phyloP scores from a whole-genome alignment of 2,888 invertebrate genomes.

The Melanostoma mellinum region DNA sequence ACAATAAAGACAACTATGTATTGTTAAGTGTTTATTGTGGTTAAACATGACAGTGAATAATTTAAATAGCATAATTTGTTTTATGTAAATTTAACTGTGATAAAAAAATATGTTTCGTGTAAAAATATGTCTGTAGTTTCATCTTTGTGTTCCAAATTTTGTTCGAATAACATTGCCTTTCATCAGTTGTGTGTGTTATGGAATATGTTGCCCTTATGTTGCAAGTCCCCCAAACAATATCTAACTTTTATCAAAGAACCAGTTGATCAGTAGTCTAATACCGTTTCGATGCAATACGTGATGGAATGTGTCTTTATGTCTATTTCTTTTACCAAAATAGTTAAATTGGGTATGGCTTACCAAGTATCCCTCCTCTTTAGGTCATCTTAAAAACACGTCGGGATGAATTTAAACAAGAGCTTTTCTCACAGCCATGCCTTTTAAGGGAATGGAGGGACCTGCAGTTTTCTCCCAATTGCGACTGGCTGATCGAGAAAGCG shows the following conservation, averaged over 20 bases:
- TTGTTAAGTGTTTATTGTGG: slow-evolving; percentile 60
- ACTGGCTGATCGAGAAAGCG: too few species aligned
- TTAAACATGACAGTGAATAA: slow-evolving; percentile 61
- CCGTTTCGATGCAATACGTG: neutral
- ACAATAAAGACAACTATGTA: slow-evolving; percentile 16
- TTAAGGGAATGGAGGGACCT: too few species aligned
- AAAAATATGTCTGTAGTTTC: neutral
- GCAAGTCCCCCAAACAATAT: too few species aligned
- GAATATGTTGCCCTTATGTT: too few species aligned
- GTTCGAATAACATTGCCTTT: neutral
- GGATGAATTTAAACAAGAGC: too few species aligned
- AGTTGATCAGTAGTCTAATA: neutral
- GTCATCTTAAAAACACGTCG: too few species aligned
- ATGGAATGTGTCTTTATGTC: neutral
- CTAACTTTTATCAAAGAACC: too few species aligned
- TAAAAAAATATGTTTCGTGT: slow-evolving; percentile 66
- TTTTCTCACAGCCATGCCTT: too few species aligned
- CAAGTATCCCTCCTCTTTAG: slow-evolving; percentile 11
- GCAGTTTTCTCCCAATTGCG: too few species aligned
- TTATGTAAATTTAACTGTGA: slow-evolving; percentile 73
- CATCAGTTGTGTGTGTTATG: too few species aligned
- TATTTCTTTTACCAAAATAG: neutral
- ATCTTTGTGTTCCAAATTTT: neutral
- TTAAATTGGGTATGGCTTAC: neutral
- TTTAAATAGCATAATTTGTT: slow-evolving; percentile 62